These are phyloP conservation scores for Perccottus glenii DNA, from an alignment of 2,113 vertebrate genomes.

Conservation along the genomic window DNA sequence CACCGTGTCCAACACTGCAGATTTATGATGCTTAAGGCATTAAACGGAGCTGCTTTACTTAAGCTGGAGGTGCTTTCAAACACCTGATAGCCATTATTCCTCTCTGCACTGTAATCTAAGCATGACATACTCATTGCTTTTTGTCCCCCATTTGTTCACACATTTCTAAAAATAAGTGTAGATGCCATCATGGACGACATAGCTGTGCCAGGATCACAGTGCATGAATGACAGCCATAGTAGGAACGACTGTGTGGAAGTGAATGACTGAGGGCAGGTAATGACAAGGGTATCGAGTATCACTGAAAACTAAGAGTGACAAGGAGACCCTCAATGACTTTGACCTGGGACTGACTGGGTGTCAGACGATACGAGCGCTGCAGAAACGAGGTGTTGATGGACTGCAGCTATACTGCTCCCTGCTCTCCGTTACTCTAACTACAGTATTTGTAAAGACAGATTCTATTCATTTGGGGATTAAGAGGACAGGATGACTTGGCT, in stretches of 20 bases:
- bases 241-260: slow-evolving; percentile 11
- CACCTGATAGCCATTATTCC: slow-evolving; percentile 3
- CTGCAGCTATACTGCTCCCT: slow-evolving; percentile 20
- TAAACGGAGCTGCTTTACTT: background rate
- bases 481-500: slow-evolving; percentile 19
- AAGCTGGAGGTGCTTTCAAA: slow-evolving; percentile 3
- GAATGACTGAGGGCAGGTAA: slow-evolving; percentile 23
- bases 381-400: slow-evolving; percentile 55
- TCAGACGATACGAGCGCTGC: slow-evolving; percentile 32
- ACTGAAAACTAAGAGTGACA: slow-evolving; percentile 17
- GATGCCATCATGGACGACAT: background rate
- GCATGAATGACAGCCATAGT: slow-evolving; percentile 6
- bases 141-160: slow-evolving; percentile 7
- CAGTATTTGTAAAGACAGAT: slow-evolving; percentile 22
- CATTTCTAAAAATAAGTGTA: slow-evolving; percentile 24
- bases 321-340: slow-evolving; percentile 31
- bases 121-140: background rate
- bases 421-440: slow-evolving; percentile 7
- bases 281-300: slow-evolving; percentile 37
- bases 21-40: slow-evolving; percentile 1
- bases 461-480: slow-evolving; percentile 7
- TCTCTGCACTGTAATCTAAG: background rate
- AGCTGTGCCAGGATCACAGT: slow-evolving; percentile 28
- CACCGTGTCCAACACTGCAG: background rate
- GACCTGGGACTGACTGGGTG: slow-evolving; percentile 31